Base-by-base conservation (phyloP, 2,888 invertebrate species). In the Campoplex nolae region DNA sequence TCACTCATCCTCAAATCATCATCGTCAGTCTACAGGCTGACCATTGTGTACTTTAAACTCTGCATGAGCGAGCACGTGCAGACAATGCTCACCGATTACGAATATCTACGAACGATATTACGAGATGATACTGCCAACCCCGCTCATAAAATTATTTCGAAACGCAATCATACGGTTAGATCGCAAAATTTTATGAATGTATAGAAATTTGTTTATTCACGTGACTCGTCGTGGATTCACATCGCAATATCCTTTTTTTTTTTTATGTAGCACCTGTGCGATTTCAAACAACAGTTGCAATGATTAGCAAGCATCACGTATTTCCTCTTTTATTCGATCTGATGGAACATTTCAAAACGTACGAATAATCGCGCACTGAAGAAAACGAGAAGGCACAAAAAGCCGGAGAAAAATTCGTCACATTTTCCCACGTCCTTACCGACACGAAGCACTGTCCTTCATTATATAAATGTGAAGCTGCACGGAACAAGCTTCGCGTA, bases 61-160 rank as follows among this genome's bases (percentile, higher is more conserved):
- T 45, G 42, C 45, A 45, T 42, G 48, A 65, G 32, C n/a, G 32
- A 45, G 38, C 74, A 76, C 76, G 62, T 76, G 76, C 18, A 18
- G 76, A 62, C 62, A 65, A 65, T 18, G 42, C 23, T 23, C 23
- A 54, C 11, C 51, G 35, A 38, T 75, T 58, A 42, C 62, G 28
- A 62, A 45, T 54, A 45, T 58, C 38, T 18, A 75, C 35, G 18
- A 65, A 13, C 56, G 18, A 62, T 62, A 9, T 76, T 48, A 73
- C n/a, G 51, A 51, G 45, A 65, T 28, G n/a, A 45, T 48, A 65
- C 48, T 18, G n/a, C 8, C n/a, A 62, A 28, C 42, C 7, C 42
- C 7, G 32, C 32, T 65, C 45, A 8, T 76, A 48, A 45, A 65
- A 48, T 70, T 18, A 32, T 71, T 51, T 48, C n/a, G 8, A 9